Evolutionary conservation across 30 jellyfish, hydroid and myxozoan species (phyloP), one percentile per base, ranked within the genome.

Genomic region (Pseudorhiza aurosa): DNA sequence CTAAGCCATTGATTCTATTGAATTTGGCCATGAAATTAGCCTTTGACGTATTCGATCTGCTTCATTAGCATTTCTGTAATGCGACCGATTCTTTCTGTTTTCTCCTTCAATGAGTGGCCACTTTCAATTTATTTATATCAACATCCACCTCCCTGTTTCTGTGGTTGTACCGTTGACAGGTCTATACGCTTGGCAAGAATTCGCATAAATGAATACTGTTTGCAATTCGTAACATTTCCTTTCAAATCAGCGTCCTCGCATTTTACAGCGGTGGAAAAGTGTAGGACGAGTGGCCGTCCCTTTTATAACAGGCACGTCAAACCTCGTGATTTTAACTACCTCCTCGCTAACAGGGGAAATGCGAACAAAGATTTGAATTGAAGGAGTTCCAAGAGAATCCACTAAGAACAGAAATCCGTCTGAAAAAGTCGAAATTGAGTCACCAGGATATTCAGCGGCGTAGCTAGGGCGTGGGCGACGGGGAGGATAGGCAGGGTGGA

Each of bases 141-240:
- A 50, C 62, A 14, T 19, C 17, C 29, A 50, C 67, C 68, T 45
- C 29, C 33, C 28, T 68, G 82, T 8, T 51, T 36, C 44, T 51
- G 86, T 10, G 86, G 86, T 72, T 53, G 86, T 72, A 72, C 65
- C 19, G 33, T 49, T 53, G 86, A 72, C 86, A 72, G 86, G 86
- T 75, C 35, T 72, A 72, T 75, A 72, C 75, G 86, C 86, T 72
- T 72, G 86, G 86, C 43, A 72, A 33, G 72, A 29, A 57, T 57
- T 72, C 86, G 32, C 43, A 30, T 72, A 56, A 72, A 47, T 44
- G 51, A 12, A 26, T 28, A 33, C 32, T 72, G 67, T 56, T 72
- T 36, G 39, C 30, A 24, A 14, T 31, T 44, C 75, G 58, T 19
- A 44, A 22, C 44, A 42, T 51, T 35, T 31, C 22, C 68, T 45